phyloP scores from a whole-genome alignment of 2,113 vertebrate genomes.

The Sterna hirundo region DNA sequence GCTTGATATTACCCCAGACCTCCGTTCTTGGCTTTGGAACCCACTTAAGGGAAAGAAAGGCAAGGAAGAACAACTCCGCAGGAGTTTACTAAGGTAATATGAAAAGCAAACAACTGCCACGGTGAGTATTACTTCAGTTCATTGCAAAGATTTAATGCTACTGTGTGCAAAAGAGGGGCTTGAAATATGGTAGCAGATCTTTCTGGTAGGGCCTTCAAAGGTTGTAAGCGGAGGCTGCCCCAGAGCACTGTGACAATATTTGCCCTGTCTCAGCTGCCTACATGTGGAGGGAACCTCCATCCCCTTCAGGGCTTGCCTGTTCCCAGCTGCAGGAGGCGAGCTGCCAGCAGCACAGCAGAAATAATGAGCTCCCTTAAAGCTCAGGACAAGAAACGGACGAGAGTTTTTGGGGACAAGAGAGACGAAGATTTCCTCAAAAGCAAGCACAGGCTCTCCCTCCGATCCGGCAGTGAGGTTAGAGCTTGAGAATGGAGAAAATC shows the following conservation, averaged over 20 bases:
- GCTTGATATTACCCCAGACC: background rate
- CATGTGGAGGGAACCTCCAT: fast-evolving
- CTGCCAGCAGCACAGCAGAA: background rate
- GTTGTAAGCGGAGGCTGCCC: background rate
- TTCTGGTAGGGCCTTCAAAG: background rate
- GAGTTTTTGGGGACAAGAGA: background rate
- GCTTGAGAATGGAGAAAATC: background rate
- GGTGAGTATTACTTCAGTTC: background rate
- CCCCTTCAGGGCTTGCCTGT: background rate
- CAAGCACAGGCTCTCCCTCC: background rate
- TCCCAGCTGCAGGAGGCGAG: background rate
- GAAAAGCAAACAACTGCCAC: background rate
- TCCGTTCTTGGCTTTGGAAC: background rate
- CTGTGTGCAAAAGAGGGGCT: background rate
- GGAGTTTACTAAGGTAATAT: background rate
- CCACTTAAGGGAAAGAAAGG: background rate
- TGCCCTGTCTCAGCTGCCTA: background rate
- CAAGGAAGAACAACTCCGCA: background rate
- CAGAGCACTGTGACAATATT: background rate
- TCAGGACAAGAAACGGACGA: background rate
- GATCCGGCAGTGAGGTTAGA: background rate
- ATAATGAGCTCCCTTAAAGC: background rate
- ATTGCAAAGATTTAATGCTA: background rate
- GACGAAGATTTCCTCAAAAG: background rate
- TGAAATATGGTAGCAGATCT: background rate